A percentile compares a stretch with the other conserved stretches of the same genome.
Evolutionary conservation across 2,888 invertebrate species (phyloP).

Genomic region (Conistra vaccinii): DNA sequence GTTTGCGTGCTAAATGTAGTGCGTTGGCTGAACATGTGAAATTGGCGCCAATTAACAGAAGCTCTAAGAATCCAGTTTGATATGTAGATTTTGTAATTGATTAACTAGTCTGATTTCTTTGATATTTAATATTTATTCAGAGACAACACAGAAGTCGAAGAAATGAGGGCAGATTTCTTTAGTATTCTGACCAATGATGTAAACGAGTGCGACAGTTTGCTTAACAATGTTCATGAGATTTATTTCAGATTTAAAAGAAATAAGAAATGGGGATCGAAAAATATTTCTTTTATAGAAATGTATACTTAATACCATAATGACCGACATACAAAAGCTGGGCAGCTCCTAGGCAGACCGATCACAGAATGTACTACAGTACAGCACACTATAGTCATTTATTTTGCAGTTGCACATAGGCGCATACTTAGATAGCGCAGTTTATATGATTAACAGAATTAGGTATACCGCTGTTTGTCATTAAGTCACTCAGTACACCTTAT

Average conservation of each 20-base stretch:
- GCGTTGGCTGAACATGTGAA: conserved; percentile 47
- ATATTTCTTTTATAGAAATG: background rate
- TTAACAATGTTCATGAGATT: conserved; percentile 15
- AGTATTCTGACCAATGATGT: conserved; percentile 17
- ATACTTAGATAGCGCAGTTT: conserved; percentile 3
- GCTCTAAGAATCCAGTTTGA: conserved; percentile 48
- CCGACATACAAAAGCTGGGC: background rate
- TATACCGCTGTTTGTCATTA: conserved; percentile 13
- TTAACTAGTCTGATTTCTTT: conserved; percentile 38
- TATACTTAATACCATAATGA: background rate
- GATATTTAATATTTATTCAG: conserved; percentile 29
- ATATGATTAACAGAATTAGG: conserved; percentile 18
- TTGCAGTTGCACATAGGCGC: background rate
- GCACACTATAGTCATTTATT: background rate
- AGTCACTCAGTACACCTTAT: conserved; percentile 8
- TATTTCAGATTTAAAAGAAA: background rate
- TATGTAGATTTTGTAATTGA: conserved; percentile 56
- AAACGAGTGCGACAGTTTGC: conserved; percentile 21
- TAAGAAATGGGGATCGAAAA: background rate
- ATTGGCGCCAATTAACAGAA: conserved; percentile 54
- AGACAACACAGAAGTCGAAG: conserved; percentile 9
- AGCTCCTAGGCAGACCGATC: background rate
- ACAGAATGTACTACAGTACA: conserved; percentile 23
- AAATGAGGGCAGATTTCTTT: conserved; percentile 46
- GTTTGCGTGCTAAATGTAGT: conserved; percentile 47